Evolutionary conservation across 92 coral and sea anemone species (phyloP), one percentile per base, ranked within the genome.

Genomic region (Porites divaricata): DNA sequence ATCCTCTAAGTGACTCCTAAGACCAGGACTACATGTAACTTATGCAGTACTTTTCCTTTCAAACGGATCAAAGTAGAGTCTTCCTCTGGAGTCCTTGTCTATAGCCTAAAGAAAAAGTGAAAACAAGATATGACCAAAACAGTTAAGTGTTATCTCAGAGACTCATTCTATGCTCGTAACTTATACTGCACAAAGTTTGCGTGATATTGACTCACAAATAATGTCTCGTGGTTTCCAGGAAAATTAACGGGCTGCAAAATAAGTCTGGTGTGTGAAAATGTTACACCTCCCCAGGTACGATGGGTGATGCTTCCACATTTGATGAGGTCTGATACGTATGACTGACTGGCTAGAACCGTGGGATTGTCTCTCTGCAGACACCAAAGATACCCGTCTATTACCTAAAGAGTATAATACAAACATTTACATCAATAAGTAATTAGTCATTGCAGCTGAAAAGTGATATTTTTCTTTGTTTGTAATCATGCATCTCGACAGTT

Each of bases 171-270:
- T 11, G 71, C 71, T 67, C 41, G 71, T 67, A 16, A 9, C 71
- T 67, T 67, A 19, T 67, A 67, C 1, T 67, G 71, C 13, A 19
- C 1, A 10, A 0, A 22, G 8, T 67, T 67, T 19, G 25, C 28
- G 1, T 67, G 2, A 26, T 26, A 28, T 22, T 67, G 57, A 65
- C 91, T 83, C 84, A 91, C 95, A 87, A 88, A 50, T 68, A 88
- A 78, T 21, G 91, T 88, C 92, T 88, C 88, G 75, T 91, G 95
- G 26, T 63, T 48, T 7, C 88, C 86, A 62, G 67, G 67, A 53
- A 70, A 56, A 82, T 91, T 88, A 75, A 85, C 81, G 24, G 95
- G 95, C 69, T 84, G 86, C 67, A 88, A 75, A 41, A 85, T 88
- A 58, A 88, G 86, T 51, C 77, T 75, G n/a, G n/a, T n/a, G 65